Percentiles rank a stretch among this genome's conserved stretches.
Conservation (phyloP, 2,113 vertebrate genomes). For the Merops nubicus region DNA sequence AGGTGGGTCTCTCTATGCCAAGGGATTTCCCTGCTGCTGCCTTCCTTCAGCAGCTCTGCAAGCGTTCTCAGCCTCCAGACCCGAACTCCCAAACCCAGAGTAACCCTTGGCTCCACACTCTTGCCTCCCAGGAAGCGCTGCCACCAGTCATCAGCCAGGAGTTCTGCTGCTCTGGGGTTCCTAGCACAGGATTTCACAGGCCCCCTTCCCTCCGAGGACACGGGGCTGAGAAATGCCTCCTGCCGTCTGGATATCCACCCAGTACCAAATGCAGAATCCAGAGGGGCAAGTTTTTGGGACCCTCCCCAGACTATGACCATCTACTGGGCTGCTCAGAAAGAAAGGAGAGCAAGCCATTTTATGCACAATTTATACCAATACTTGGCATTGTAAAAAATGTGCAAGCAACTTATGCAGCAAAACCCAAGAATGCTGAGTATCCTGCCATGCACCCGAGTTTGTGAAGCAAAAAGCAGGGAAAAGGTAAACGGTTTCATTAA, state of each 20-base stretch:
- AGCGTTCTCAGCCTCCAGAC: not conserved
- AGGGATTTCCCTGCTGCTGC: not conserved
- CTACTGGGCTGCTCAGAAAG: not conserved
- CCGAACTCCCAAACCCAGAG: not conserved
- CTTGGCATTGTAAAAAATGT: not conserved
- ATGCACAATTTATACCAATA: not conserved
- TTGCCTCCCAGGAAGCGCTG: not conserved
- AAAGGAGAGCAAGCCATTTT: not conserved
- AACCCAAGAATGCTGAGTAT: not conserved
- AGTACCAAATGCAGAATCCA: not conserved
- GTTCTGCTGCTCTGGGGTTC: not conserved
- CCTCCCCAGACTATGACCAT: not conserved
- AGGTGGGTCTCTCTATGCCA: not conserved
- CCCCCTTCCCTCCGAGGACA: not conserved
- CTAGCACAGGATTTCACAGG: not conserved
- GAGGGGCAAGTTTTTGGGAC: not conserved
- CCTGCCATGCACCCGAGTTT: not conserved
- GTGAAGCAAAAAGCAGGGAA: not conserved
- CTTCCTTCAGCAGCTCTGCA: not conserved
- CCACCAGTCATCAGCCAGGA: not conserved
- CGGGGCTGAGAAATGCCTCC: not conserved
- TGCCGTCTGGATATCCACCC: not conserved
- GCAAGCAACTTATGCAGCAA: not conserved
- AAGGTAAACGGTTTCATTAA: slow-evolving; percentile 34
- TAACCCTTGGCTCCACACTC: not conserved